phyloP scores from a whole-genome alignment of 1,140 invertebrate species.

The Laupala kohalensis region DNA sequence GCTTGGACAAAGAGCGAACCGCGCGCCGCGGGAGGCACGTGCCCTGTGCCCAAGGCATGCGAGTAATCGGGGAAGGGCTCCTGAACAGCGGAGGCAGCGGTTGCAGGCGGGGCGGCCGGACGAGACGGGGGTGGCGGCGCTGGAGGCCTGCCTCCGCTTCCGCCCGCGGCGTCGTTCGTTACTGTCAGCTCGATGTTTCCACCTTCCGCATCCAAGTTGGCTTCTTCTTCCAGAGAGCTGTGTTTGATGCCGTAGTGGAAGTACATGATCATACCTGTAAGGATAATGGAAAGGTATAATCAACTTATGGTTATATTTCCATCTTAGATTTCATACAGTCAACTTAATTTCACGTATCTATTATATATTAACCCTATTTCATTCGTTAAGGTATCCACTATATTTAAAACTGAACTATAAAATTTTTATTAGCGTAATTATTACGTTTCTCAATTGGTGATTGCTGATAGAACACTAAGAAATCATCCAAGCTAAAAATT shows the following conservation, averaged over 20 bases:
- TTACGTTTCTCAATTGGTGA: too few relatives aligned
- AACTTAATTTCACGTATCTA: too few relatives aligned
- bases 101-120: constrained; percentile 29
- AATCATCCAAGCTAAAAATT: too few relatives aligned
- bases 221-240: constrained; percentile 55
- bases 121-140: constrained; percentile 25
- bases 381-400: too few relatives aligned
- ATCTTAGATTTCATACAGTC: too few relatives aligned
- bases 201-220: constrained; percentile 33
- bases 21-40: constrained; percentile 22
- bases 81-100: constrained; percentile 34
- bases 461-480: too few relatives aligned
- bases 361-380: too few relatives aligned
- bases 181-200: constrained; percentile 21
- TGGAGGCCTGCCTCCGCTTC: neutral
- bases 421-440: too few relatives aligned
- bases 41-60: too few relatives aligned
- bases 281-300: too few relatives aligned
- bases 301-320: too few relatives aligned
- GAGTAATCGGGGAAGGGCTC: neutral
- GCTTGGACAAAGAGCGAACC: constrained; percentile 29
- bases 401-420: too few relatives aligned
- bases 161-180: constrained; percentile 13
- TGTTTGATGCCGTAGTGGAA: constrained; percentile 86
- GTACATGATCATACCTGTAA: constrained; percentile 68